Conservation (phyloP, 2,113 vertebrate genomes). For the Paradisaea rubra region DNA sequence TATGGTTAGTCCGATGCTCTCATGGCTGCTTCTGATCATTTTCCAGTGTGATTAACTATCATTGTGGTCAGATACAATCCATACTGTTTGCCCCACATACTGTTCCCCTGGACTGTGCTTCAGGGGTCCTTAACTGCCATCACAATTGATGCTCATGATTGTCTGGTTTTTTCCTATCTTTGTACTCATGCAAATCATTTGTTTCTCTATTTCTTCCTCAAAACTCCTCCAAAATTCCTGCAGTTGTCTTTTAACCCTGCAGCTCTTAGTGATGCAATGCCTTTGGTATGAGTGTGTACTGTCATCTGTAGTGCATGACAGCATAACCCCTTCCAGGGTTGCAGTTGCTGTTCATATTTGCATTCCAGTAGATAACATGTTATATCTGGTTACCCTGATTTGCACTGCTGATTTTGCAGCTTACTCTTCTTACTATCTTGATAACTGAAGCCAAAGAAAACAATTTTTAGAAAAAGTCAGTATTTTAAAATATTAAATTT, state of each 20-base stretch:
- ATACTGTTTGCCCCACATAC: not conserved
- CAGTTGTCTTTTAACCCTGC: not conserved
- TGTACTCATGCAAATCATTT: not conserved
- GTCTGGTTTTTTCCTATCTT: not conserved
- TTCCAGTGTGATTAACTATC: not conserved
- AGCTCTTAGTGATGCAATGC: not conserved
- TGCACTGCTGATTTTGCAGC: not conserved
- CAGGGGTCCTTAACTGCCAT: not conserved
- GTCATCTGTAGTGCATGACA: not conserved
- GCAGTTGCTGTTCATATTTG: not conserved
- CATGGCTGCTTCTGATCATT: not conserved
- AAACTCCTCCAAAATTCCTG: not conserved
- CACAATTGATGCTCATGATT: not conserved
- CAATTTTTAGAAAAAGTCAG: not conserved
- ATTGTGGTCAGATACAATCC: not conserved
- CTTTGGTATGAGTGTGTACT: not conserved
- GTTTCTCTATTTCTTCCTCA: not conserved
- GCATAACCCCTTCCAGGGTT: not conserved
- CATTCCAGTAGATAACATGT: not conserved
- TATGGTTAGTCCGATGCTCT: not conserved
- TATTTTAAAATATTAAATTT: not conserved
- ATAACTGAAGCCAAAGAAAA: not conserved
- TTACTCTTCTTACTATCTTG: not conserved
- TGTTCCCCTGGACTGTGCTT: not conserved
- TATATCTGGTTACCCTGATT: slow-evolving; percentile 1